A percentile compares a stretch with the other conserved stretches of the same genome.
Conservation (phyloP, 2,888 invertebrate species). For the Philereme vetulata region DNA sequence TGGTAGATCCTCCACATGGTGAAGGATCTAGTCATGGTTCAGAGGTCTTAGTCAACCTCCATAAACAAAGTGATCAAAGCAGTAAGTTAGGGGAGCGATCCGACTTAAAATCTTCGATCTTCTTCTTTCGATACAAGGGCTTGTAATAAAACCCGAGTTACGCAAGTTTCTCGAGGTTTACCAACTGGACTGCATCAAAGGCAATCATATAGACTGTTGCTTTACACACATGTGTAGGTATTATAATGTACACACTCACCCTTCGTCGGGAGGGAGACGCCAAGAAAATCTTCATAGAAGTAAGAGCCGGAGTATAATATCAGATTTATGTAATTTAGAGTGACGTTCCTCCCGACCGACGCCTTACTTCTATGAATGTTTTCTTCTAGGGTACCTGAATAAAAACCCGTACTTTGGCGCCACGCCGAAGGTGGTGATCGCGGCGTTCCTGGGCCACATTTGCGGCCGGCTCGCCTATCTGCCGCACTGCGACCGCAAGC, state of each 20-base stretch:
- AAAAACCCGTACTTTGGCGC: conserved; percentile 86
- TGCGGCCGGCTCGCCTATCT: conserved; percentile 90
- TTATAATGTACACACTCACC: not conserved
- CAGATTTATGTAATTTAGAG: conserved; percentile 29
- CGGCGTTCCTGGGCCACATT: conserved; percentile 87
- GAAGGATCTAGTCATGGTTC: too few relatives aligned
- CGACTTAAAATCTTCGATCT: too few relatives aligned
- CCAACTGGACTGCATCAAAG: too few relatives aligned
- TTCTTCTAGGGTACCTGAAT: conserved; percentile 81
- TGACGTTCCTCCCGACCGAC: conserved; percentile 57
- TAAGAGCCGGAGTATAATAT: conserved; percentile 47
- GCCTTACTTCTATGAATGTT: conserved; percentile 79
- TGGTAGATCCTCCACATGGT: too few relatives aligned
- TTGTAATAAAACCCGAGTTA: not conserved
- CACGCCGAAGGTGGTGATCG: conserved; percentile 86
- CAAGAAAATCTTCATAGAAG: conserved; percentile 73
- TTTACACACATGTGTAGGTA: too few relatives aligned
- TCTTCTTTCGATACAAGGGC: not conserved
- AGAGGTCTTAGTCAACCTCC: too few relatives aligned
- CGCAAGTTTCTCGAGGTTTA: too few relatives aligned
- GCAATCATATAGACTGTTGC: too few relatives aligned
- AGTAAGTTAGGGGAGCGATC: too few relatives aligned
- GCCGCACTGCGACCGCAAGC: conserved; percentile 87
- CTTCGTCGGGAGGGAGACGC: conserved; percentile 45
- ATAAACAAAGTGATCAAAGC: too few relatives aligned